Percentiles rank a stretch among this genome's conserved stretches.
phyloP scores from a whole-genome alignment of 1,140 invertebrate genomes.

The Hirudo medicinalis region DNA sequence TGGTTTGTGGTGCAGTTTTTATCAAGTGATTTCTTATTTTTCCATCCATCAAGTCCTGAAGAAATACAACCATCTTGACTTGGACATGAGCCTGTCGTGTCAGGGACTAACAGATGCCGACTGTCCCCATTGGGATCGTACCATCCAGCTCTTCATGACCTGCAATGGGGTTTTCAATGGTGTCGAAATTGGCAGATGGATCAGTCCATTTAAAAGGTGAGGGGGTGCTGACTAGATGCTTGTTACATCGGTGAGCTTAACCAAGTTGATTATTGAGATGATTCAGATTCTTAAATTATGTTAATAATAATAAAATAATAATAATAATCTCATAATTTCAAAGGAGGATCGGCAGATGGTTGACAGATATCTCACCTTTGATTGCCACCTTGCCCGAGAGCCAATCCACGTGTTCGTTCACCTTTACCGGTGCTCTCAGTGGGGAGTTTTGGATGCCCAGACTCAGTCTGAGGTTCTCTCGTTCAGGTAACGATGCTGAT shows the following conservation, averaged over 20 bases:
- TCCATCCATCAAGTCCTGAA: slow-evolving; percentile 21
- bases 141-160: slow-evolving; percentile 28
- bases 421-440: slow-evolving; percentile 28
- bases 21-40: slow-evolving; percentile 2
- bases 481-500: slow-evolving; percentile 11
- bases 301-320: too few species aligned
- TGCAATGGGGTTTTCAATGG: slow-evolving; percentile 24
- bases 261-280: too few species aligned
- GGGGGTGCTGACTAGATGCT: too few species aligned
- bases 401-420: slow-evolving; percentile 26
- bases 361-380: slow-evolving; percentile 28
- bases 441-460: slow-evolving; percentile 29
- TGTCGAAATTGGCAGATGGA: slow-evolving; percentile 30
- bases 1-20: not conserved
- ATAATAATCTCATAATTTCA: not conserved
- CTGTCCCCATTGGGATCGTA: slow-evolving; percentile 30
- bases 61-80: slow-evolving; percentile 24
- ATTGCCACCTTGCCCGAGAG: slow-evolving; percentile 24
- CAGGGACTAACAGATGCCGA: slow-evolving; percentile 27
- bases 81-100: slow-evolving; percentile 29
- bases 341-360: slow-evolving; percentile 30
- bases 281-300: too few species aligned
- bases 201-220: slow-evolving; percentile 29
- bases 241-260: too few species aligned
- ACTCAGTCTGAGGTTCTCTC: slow-evolving; percentile 26